phyloP scores from a whole-genome alignment of 1,140 invertebrate genomes.

The Chrysomallon squamiferum region DNA sequence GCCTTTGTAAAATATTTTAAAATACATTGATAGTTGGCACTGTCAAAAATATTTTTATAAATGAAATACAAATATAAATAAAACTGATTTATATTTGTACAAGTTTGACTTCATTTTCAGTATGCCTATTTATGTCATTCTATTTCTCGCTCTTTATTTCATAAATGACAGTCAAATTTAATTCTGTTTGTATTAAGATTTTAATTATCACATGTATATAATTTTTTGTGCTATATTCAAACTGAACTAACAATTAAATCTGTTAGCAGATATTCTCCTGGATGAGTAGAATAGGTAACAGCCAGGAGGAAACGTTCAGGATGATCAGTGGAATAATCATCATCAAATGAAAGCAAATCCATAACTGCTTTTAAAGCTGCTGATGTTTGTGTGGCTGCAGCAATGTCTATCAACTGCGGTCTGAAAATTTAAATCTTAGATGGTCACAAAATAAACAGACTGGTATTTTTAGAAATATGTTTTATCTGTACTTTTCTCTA shows the following conservation, averaged over 20 bases:
- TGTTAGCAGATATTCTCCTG: constrained; percentile 46
- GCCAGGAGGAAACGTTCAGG: constrained; percentile 56
- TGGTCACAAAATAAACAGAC: constrained; percentile 49
- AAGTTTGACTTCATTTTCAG: too few relatives aligned
- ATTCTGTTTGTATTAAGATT: too few relatives aligned
- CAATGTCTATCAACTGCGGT: constrained; percentile 56
- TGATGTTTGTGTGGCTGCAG: constrained; percentile 58
- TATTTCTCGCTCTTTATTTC: too few relatives aligned
- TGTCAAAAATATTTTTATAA: too few relatives aligned
- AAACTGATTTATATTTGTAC: too few relatives aligned
- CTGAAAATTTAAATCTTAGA: constrained; percentile 27
- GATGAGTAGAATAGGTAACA: constrained; percentile 54
- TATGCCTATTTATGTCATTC: too few relatives aligned
- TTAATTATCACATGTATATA: too few relatives aligned
- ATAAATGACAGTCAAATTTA: too few relatives aligned
- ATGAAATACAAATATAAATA: too few relatives aligned
- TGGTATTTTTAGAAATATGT: neutral
- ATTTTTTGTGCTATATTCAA: too few relatives aligned
- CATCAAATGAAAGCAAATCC: constrained; percentile 54
- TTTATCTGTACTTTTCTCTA: neutral
- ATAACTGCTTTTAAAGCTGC: constrained; percentile 47
- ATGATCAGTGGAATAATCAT: constrained; percentile 38
- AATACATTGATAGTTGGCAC: too few relatives aligned
- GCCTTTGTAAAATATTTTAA: too few relatives aligned
- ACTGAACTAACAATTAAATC: constrained; percentile 50